These are phyloP conservation scores for Orthonevra nobilis DNA, from an alignment of 2,888 invertebrate species.

Conservation along the genomic window DNA sequence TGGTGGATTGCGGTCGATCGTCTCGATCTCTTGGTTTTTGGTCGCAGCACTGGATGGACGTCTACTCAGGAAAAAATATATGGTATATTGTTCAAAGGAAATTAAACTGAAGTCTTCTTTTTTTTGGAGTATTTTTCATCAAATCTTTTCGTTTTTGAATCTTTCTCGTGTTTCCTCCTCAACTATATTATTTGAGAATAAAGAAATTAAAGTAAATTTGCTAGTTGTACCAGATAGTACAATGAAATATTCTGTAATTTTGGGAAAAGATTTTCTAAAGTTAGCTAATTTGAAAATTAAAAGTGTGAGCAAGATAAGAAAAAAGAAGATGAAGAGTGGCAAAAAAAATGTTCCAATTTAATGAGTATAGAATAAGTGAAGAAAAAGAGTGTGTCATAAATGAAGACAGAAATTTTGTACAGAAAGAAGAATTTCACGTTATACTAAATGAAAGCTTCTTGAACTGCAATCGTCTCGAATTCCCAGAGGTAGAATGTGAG, in stretches of 20 bases:
- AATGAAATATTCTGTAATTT: no score
- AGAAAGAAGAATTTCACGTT: slow-evolving; percentile 19
- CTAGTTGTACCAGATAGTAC: no score
- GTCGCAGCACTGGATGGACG: no score
- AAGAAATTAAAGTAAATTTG: neutral
- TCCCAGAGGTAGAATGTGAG: slow-evolving; percentile 17
- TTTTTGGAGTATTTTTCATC: no score
- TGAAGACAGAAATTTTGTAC: slow-evolving; percentile 5
- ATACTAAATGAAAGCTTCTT: slow-evolving; percentile 28
- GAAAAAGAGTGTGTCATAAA: slow-evolving; percentile 11
- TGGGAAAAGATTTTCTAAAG: no score
- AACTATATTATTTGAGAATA: neutral
- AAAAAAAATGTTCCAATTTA: slow-evolving; percentile 15
- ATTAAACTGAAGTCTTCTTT: no score
- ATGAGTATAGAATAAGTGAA: slow-evolving; percentile 28
- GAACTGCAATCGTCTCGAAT: slow-evolving; percentile 28
- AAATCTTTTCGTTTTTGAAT: no score
- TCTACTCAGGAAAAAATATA: no score
- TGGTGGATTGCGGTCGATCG: no score
- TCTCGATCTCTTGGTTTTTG: no score
- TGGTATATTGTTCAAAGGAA: no score
- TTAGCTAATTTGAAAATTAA: neutral
- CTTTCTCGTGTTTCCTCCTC: no score
- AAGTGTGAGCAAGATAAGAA: neutral
- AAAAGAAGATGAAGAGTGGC: slow-evolving; percentile 4